Evolutionary conservation across 2,888 invertebrate species (phyloP), one percentile per base, ranked within the genome.

Genomic region (Rhabditoides inermis): DNA sequence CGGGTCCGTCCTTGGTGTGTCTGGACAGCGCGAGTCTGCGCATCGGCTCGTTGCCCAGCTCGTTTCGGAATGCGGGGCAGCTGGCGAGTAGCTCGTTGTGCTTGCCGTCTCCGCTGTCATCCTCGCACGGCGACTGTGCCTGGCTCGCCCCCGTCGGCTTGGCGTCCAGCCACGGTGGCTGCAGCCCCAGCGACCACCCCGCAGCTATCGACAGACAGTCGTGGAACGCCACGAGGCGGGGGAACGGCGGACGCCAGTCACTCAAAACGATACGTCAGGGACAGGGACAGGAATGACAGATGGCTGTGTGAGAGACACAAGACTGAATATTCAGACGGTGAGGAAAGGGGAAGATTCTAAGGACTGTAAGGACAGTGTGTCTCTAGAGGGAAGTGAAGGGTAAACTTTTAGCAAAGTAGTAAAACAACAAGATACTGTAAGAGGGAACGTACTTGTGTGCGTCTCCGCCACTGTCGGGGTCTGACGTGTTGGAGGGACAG

Each of bases 31-130:
- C 70, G 7, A 75, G 45, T 6, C 68, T 65, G 2, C 75, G 59
- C 12, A 68, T 61, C 32, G 73, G 75, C 55, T 76, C 76, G 41
- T 59, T 60, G 30, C 76, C 75, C 37, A 75, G 58, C 55, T 76
- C 76, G 56, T 74, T 76, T 37, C 72, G 65, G 42, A 76, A 76
- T 7, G 71, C 71, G 27, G 76, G 74, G 58, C 76, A 76, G 48
- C 63, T 65, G 1, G 63, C 62, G 22, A 76, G 51, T n/a, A 75
- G 52, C 10, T 70, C 72, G 55, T 74, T 76, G 51, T 53, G 59
- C 50, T 71, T 74, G 12, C 73, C 72, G 51, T 73, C 73, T n/a
- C 73, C 73, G 18, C 61, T 56, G 45, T 73, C 73, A 23, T 73
- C 73, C 50, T 73, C 73, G 23, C 63, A 61, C 5, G 73, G 73